Base-by-base conservation (phyloP, 2,797 vertebrate species). In the Kryptolebias ocellatus region DNA sequence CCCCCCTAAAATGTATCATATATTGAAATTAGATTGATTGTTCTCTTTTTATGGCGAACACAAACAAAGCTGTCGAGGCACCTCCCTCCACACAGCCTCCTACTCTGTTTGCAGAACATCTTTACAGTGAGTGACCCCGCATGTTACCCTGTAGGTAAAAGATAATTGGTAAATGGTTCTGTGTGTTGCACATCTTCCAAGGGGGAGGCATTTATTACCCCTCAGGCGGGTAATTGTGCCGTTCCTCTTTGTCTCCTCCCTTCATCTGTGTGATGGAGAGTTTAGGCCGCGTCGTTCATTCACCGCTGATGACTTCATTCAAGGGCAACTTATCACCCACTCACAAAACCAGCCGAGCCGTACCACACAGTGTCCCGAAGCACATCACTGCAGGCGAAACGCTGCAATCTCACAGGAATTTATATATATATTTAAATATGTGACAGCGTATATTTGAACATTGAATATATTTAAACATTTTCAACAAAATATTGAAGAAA, bases 301-400 rank as follows among this genome's bases (percentile, higher is more conserved):
- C 81, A 60, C 89, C 84, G 76, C 91, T 91, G 90, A 92, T 92
- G 91, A 91, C 89, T 92, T 92, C 89, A 92, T 92, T 91, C 92
- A 92, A 94, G 92, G 92, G 85, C 80, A 88, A 91, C 92, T 93
- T 92, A 93, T 94, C 94, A 93, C 90, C 93, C 92, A 91, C 92
- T 94, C 92, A 88, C 87, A 88, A 88, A 24, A 83, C 80, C 83
- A 91, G 90, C 86, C 83, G 89, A 93, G 89, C 90, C 83, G 44
- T 79, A 76, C 80, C 81, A 80, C 81, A 88, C 79, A 79, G 72
- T 83, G 89, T 91, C 90, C 84, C 79, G 77, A 88, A 86, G 85
- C 92, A 87, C 90, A 93, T 93, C 66, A 81, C 81, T 71, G 72
- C 72, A 51, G 82, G 83, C 76, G 50, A 73, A 83, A 76, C 62